These are phyloP conservation scores for Monoplex corrugatus DNA, from an alignment of 2,888 invertebrate species.

Conservation along the genomic window DNA sequence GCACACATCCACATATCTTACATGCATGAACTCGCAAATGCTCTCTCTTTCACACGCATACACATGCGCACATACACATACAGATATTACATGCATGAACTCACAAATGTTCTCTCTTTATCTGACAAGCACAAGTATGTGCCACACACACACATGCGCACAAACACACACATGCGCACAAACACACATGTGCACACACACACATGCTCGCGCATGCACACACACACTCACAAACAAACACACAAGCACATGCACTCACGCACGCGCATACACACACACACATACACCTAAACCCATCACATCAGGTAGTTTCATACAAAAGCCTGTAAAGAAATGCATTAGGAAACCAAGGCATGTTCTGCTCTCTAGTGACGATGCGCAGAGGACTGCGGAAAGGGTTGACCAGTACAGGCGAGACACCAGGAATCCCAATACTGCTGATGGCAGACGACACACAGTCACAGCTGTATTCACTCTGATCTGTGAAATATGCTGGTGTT, in stretches of 20 bases:
- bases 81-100: not conserved
- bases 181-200: not conserved
- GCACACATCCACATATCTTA: not conserved
- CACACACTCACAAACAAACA: not conserved
- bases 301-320: not conserved
- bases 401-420: conserved; percentile 63
- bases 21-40: not conserved
- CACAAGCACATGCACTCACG: not conserved
- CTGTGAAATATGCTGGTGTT: conserved; percentile 76
- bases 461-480: conserved; percentile 76
- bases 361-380: conserved; percentile 69
- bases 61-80: conserved; percentile 19
- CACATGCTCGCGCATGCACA: not conserved
- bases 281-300: not conserved
- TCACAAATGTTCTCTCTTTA: too few relatives aligned
- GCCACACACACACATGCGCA: not conserved
- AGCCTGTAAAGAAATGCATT: conserved; percentile 72
- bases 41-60: not conserved
- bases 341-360: conserved; percentile 75
- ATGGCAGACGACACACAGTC: conserved; percentile 67
- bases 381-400: conserved; percentile 79
- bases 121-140: not conserved
- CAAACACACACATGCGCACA: conserved; percentile 8
- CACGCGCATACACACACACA: not conserved
- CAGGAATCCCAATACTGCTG: conserved; percentile 59